These are phyloP conservation scores for Sericinus montela DNA, from an alignment of 2,888 invertebrate species.

Conservation along the genomic window DNA sequence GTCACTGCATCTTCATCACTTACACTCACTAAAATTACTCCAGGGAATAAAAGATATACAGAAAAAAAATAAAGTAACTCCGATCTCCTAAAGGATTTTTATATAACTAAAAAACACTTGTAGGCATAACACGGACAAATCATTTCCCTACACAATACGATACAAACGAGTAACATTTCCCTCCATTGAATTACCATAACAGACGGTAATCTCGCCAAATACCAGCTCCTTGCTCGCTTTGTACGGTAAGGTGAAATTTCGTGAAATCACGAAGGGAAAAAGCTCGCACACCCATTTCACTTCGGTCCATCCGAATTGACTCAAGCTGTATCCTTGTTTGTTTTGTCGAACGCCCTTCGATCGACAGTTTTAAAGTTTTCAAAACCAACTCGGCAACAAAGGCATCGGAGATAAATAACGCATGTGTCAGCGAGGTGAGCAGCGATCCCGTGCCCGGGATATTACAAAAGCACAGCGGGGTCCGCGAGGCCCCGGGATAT, in stretches of 20 bases:
- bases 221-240: slow-evolving; percentile 36
- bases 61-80: neutral
- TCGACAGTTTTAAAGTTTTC: slow-evolving; percentile 17
- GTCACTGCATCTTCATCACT: too few relatives aligned
- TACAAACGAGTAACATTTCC: slow-evolving; percentile 38
- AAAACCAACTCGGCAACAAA: slow-evolving; percentile 28
- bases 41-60: too few relatives aligned
- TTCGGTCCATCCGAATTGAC: slow-evolving; percentile 18
- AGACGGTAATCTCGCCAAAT: slow-evolving; percentile 39
- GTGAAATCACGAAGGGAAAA: slow-evolving; percentile 23
- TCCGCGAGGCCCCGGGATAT: slow-evolving; percentile 39
- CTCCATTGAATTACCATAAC: slow-evolving; percentile 47
- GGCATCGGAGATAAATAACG: slow-evolving; percentile 35
- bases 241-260: slow-evolving; percentile 50
- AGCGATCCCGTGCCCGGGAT: slow-evolving; percentile 35
- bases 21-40: too few relatives aligned
- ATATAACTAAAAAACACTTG: too few relatives aligned
- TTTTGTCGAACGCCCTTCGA: slow-evolving; percentile 23
- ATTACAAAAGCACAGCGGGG: slow-evolving; percentile 61
- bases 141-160: slow-evolving; percentile 31
- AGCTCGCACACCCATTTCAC: neutral
- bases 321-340: slow-evolving; percentile 23
- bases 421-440: slow-evolving; percentile 30
- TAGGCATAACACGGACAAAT: slow-evolving; percentile 1
- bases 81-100: too few relatives aligned